Percentiles rank a stretch among this genome's conserved stretches.
Evolutionary conservation across 2,797 vertebrate species (phyloP).

Genomic region (Clamator glandarius): DNA sequence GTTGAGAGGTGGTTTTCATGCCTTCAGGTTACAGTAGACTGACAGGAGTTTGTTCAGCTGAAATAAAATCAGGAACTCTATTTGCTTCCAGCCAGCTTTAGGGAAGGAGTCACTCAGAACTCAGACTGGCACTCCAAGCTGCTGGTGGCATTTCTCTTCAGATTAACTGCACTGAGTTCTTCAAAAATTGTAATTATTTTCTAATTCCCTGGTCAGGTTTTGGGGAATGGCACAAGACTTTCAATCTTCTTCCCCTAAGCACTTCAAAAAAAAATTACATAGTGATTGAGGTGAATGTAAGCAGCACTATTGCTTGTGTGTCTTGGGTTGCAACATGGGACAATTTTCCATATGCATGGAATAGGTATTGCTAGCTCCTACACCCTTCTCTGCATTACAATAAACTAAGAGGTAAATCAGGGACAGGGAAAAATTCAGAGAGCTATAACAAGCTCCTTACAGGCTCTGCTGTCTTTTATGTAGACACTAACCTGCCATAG

Average conservation of each 20-base stretch:
- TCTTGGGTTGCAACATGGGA: neutral
- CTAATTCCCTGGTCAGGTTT: neutral
- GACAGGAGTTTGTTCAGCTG: neutral
- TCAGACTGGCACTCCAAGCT: neutral
- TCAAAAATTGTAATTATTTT: neutral
- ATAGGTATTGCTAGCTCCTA: neutral
- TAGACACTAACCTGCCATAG: neutral
- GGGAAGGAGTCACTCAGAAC: neutral
- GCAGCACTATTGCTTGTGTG: neutral
- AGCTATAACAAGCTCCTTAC: neutral
- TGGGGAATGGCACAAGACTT: neutral
- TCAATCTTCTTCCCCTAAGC: neutral
- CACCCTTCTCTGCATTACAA: neutral
- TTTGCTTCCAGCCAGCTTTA: slow-evolving; percentile 3
- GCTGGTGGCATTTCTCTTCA: neutral
- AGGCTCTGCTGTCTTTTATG: neutral
- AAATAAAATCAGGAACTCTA: neutral
- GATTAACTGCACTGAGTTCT: neutral
- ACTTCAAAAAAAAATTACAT: neutral
- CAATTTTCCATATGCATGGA: neutral
- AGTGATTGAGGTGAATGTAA: neutral
- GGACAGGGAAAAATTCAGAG: slow-evolving; percentile 7
- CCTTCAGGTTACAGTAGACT: neutral
- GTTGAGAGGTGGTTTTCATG: neutral
- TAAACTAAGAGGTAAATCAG: neutral